Evolutionary conservation across 2,888 invertebrate genomes (phyloP), one percentile per base, ranked within the genome.

Genomic region (Crioceris asparagi): DNA sequence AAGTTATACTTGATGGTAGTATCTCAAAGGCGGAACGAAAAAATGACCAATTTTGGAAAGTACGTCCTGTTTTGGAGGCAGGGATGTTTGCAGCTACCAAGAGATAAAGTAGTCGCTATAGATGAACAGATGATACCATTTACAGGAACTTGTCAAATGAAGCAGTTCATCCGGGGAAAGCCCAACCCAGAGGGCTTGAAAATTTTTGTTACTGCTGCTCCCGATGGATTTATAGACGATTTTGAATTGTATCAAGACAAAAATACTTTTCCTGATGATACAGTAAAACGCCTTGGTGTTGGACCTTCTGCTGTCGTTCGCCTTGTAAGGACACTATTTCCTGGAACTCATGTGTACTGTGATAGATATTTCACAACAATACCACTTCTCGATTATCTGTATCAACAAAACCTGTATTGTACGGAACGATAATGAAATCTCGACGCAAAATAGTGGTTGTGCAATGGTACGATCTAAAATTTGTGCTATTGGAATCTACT

Each of bases 1-100:
- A 47, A 43, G 40, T 41, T 21, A 31, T 43, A 10, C 30, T 45
- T 23, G 45, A 47, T 41, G 18, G 16, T 35, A 38, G 34, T 26
- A 27, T 40, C n/a, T 17, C 40, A 11, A 38, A 40, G 21, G 32
- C 37, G 33, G 21, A 12, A 11, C n/a, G 29, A 19, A 33, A 41
- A 23, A 29, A 12, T 15, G 36, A 37, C 16, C 36, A 32, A 19
- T 29, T 40, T 14, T 40, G 32, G 17, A 40, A 40, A 23, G 32
- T 40, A 15, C 32, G 38, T 14, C 38, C 35, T n/a, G 19, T 37
- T 19, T 19, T 40, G 18, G 17, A 40, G 21, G 26, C 12, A 41
- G 32, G 35, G 35, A 21, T 35, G 41, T 33, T 32, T 32, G 36
- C 21, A 21, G 27, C 25, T 39, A 12, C 26, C 34, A 30, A 26